Percentiles rank a stretch among this genome's conserved stretches.
Conservation (phyloP, 2,797 vertebrate genomes). For the Sibirionetta formosa region DNA sequence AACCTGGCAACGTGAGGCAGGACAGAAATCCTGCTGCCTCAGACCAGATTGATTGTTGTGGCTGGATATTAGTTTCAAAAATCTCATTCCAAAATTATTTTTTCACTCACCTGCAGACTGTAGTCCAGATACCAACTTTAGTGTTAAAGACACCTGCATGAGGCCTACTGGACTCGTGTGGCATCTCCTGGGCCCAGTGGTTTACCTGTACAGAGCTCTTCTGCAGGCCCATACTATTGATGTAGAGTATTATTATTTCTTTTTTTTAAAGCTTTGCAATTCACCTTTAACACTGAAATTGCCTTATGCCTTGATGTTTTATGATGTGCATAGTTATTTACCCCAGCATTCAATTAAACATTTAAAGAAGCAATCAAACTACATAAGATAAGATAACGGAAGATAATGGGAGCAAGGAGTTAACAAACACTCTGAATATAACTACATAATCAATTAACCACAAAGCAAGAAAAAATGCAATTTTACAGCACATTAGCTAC, state of each 20-base stretch:
- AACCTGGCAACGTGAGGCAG: not conserved
- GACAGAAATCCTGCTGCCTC: not conserved
- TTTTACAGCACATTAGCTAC: not conserved
- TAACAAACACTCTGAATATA: not conserved
- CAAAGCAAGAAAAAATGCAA: not conserved
- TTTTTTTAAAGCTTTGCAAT: constrained; percentile 46
- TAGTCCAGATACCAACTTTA: not conserved
- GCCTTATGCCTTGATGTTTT: not conserved
- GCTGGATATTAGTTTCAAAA: not conserved
- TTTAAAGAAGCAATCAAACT: not conserved
- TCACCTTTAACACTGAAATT: constrained; percentile 17
- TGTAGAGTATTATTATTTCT: not conserved
- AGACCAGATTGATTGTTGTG: not conserved
- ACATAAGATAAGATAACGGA: not conserved
- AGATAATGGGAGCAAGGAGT: not conserved
- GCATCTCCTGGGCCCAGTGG: not conserved
- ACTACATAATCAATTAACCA: not conserved
- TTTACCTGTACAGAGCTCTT: not conserved
- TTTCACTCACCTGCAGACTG: not conserved
- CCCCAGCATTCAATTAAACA: not conserved
- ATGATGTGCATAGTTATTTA: not conserved
- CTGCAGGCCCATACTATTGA: not conserved
- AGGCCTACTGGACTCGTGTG: not conserved
- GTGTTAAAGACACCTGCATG: not conserved
- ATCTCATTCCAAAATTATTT: not conserved